A percentile compares a stretch with the other conserved stretches of the same genome.
These are phyloP conservation scores for Rhagoletis pomonella DNA, from an alignment of 1,140 invertebrate species.

Conservation along the genomic window DNA sequence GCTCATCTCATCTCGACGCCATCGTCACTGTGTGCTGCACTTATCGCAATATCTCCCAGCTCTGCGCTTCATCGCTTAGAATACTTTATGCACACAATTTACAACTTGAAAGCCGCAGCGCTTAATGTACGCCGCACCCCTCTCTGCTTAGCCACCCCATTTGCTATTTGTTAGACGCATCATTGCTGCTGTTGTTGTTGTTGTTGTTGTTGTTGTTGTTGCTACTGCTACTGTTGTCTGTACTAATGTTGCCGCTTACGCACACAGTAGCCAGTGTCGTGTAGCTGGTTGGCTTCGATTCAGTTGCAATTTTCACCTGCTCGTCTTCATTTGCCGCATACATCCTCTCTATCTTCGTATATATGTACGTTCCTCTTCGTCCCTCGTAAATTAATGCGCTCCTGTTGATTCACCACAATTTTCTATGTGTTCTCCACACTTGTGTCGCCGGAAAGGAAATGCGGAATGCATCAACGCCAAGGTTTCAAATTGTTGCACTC, in stretches of 20 bases:
- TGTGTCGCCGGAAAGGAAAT: neutral
- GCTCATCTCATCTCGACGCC: neutral
- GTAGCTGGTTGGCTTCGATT: slow-evolving; percentile 3
- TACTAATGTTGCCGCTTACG: neutral
- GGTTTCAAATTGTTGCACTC: neutral
- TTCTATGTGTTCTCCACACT: neutral
- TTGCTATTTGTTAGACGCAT: neutral
- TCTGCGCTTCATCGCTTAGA: neutral
- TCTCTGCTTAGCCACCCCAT: neutral
- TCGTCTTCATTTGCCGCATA: neutral
- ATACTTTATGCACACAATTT: slow-evolving; percentile 22
- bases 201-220: neutral
- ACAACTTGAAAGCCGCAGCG: neutral
- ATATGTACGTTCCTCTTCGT: neutral
- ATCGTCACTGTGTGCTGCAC: neutral
- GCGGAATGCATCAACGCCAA: slow-evolving; percentile 15
- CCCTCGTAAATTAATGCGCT: slow-evolving; percentile 3
- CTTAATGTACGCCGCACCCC: no score
- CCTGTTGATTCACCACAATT: neutral
- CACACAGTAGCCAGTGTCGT: neutral
- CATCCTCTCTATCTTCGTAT: neutral
- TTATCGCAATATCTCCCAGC: neutral
- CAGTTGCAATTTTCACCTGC: slow-evolving; percentile 34
- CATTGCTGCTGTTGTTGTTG: neutral
- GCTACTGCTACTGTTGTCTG: neutral